These are phyloP conservation scores for Aphelocoma californica DNA, from an alignment of 2,797 vertebrate species.

Conservation along the genomic window DNA sequence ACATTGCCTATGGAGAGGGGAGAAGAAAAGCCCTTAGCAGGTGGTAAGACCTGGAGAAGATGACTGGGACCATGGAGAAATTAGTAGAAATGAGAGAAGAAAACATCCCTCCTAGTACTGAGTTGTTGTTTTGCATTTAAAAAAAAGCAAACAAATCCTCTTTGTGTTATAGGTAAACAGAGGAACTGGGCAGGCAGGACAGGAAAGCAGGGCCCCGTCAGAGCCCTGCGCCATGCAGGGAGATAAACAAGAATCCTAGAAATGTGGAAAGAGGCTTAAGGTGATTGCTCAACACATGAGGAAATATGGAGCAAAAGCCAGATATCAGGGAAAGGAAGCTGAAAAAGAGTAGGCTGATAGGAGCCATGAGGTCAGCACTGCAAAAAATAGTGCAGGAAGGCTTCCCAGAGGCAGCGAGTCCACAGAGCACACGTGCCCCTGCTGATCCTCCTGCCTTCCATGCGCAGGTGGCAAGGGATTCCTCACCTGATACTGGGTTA, in stretches of 20 bases:
- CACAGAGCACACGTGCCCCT: rapidly evolving
- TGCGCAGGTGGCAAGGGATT: background rate
- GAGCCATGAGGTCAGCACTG: constrained; percentile 20
- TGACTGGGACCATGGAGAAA: background rate
- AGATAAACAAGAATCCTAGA: constrained; percentile 55
- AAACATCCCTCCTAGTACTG: background rate
- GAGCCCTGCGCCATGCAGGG: rapidly evolving
- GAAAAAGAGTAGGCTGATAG: constrained; percentile 32
- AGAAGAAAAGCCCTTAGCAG: background rate
- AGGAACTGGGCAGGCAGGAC: constrained; percentile 31
- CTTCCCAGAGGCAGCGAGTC: background rate
- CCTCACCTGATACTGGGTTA: background rate
- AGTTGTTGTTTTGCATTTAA: background rate
- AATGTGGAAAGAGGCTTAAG: constrained; percentile 51
- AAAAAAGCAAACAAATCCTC: background rate
- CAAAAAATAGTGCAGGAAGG: background rate
- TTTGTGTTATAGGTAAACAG: constrained; percentile 33
- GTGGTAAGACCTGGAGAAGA: background rate
- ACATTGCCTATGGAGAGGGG: background rate
- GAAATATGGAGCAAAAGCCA: constrained; percentile 55
- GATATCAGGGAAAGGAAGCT: constrained; percentile 56
- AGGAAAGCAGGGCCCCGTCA: constrained; percentile 7
- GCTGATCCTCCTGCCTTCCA: background rate
- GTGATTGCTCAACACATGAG: constrained; percentile 25
- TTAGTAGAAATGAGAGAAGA: background rate